Evolutionary conservation across 2,113 vertebrate genomes (phyloP).

Genomic region (Cranoglanis bouderius): DNA sequence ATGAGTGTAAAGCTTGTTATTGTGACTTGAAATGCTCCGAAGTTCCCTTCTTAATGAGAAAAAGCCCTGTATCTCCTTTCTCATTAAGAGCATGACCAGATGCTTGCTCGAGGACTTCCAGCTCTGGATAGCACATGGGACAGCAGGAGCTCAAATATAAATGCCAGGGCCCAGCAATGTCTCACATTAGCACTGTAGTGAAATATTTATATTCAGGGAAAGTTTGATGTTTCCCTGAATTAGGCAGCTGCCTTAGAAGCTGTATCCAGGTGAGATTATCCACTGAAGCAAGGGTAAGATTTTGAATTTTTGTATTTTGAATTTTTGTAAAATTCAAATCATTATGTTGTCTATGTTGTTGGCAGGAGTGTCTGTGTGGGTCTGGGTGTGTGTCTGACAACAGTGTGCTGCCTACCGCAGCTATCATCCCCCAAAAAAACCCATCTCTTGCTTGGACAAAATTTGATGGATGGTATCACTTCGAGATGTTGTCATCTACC

Average conservation of each 20-base stretch:
- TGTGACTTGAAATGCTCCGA: constrained; percentile 11
- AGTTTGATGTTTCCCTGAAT: neutral
- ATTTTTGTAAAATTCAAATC: neutral
- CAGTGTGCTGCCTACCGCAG: neutral
- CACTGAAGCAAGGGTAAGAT: neutral
- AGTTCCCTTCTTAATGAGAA: constrained; percentile 8
- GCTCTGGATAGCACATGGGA: constrained; percentile 20
- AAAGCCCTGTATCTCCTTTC: constrained; percentile 23
- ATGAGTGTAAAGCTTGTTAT: neutral
- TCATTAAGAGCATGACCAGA: constrained; percentile 28
- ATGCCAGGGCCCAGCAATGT: neutral
- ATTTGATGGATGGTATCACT: constrained; percentile 50
- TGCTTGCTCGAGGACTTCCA: constrained; percentile 31
- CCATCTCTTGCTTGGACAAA: constrained; percentile 14
- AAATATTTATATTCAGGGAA: neutral
- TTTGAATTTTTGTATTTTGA: no score
- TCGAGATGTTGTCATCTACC: constrained; percentile 45
- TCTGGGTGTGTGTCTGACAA: neutral
- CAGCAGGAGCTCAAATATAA: constrained; percentile 3
- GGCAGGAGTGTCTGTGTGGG: neutral
- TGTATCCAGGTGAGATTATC: neutral
- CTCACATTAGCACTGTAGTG: constrained; percentile 6
- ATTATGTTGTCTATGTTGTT: neutral
- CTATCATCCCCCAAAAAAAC: neutral
- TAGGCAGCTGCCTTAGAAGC: neutral